Percentiles rank a stretch among this genome's conserved stretches.
phyloP scores from a whole-genome alignment of 2,797 vertebrate genomes.

The Octomys mimax region DNA sequence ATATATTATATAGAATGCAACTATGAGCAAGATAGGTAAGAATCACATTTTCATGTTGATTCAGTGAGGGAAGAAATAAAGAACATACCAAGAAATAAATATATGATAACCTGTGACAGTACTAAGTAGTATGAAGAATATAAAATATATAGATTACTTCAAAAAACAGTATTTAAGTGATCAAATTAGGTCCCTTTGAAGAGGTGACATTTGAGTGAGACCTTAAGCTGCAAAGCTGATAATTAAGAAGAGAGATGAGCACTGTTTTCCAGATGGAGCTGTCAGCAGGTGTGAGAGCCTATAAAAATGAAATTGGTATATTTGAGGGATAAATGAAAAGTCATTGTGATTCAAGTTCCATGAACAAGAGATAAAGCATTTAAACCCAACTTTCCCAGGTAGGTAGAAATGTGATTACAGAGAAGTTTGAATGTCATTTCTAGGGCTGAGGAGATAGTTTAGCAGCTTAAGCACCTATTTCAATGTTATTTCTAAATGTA shows the following conservation, averaged over 20 bases:
- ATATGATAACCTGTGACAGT: neutral
- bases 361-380: neutral
- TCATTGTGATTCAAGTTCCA: neutral
- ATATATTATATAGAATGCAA: conserved; percentile 59
- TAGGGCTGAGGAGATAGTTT: neutral
- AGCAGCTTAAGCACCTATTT: neutral
- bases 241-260: neutral
- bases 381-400: neutral
- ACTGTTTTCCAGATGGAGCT: neutral
- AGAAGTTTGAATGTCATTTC: neutral
- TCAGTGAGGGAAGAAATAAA: neutral
- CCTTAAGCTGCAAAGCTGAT: neutral
- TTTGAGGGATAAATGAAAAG: neutral
- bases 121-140: neutral
- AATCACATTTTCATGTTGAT: neutral
- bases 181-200: neutral
- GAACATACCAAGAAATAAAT: neutral
- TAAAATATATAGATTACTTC: neutral
- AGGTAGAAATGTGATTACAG: neutral
- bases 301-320: neutral
- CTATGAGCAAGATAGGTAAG: neutral
- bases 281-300: neutral
- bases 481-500: neutral
- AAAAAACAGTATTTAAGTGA: neutral
- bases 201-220: neutral